Conservation (phyloP, 2,113 vertebrate species). For the Zosterops borbonicus region DNA sequence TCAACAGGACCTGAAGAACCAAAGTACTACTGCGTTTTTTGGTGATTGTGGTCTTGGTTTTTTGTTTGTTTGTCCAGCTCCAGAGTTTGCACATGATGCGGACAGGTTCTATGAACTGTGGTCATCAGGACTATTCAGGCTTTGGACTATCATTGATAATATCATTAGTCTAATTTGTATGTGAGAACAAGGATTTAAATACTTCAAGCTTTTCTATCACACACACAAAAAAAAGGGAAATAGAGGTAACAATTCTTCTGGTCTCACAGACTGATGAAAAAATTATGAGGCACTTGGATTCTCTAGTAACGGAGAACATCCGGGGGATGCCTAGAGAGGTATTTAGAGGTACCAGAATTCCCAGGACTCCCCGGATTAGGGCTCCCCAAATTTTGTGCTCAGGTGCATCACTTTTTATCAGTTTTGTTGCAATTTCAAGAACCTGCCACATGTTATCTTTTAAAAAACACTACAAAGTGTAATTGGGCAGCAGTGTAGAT, state of each 20-base stretch:
- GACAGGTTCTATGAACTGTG: background rate
- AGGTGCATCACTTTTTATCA: background rate
- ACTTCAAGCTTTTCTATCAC: background rate
- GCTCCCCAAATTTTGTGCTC: background rate
- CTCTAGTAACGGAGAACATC: background rate
- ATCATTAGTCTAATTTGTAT: background rate
- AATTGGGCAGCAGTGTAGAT: background rate
- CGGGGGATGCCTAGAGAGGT: background rate
- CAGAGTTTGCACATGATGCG: background rate
- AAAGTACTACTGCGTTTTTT: background rate
- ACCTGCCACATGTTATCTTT: background rate
- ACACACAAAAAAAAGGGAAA: background rate
- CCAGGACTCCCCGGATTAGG: background rate
- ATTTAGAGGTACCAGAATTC: background rate
- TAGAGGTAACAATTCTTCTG: background rate
- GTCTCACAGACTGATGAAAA: background rate
- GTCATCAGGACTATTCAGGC: background rate
- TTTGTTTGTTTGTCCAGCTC: background rate
- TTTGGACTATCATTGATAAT: background rate
- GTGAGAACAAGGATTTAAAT: background rate
- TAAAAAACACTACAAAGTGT: background rate
- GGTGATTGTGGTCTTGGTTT: background rate
- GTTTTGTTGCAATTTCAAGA: background rate
- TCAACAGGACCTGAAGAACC: background rate
- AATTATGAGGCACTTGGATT: background rate